phyloP scores from a whole-genome alignment of 2,113 vertebrate genomes.

The Sapayoa aenigma region DNA sequence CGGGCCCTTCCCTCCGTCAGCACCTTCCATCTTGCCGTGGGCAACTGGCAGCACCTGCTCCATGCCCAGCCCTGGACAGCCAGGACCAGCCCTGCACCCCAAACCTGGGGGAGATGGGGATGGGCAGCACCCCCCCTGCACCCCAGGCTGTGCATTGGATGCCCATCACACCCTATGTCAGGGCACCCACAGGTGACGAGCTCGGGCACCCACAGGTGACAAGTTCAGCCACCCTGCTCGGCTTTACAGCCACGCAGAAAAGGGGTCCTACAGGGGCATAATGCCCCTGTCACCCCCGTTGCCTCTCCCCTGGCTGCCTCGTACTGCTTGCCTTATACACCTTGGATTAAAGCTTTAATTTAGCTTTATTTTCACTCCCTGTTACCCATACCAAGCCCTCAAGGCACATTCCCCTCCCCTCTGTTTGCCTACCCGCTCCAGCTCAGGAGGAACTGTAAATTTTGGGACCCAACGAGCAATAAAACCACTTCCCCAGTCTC shows the following conservation, averaged over 20 bases:
- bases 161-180: rapidly evolving
- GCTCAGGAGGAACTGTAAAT: background rate
- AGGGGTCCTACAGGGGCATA: rapidly evolving
- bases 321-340: too few species aligned
- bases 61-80: background rate
- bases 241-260: background rate
- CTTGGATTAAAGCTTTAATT: background rate
- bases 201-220: background rate
- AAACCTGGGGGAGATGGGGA: background rate
- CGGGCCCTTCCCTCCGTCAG: background rate
- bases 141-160: background rate
- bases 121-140: background rate
- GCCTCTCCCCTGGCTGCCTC: background rate
- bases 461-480: background rate
- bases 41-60: rapidly evolving
- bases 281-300: rapidly evolving
- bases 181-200: background rate
- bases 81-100: background rate
- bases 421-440: background rate
- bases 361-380: background rate
- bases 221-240: rapidly evolving
- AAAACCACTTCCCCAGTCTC: background rate
- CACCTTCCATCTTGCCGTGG: background rate
- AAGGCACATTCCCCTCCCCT: rapidly evolving
- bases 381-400: background rate